Evolutionary conservation across 2,888 invertebrate genomes (phyloP), one percentile per base, ranked within the genome.

Genomic region (Apotomis betuletana): DNA sequence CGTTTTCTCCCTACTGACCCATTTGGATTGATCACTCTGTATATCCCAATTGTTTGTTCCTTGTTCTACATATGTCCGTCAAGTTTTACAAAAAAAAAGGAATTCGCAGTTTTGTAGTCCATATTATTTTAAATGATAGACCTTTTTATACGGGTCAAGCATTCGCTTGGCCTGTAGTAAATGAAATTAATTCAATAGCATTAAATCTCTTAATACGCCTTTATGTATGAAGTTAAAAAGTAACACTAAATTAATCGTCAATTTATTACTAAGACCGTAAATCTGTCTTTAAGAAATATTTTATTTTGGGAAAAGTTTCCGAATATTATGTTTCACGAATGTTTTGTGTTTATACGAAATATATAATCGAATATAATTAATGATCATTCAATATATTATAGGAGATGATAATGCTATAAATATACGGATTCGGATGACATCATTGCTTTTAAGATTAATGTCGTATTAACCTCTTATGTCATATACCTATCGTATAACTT

Each of bases 381-480:
- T 68, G 63, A 38, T 58, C 27, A 52, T 63, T 63, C 57, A 57
- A 68, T 63, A 62, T 49, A 52, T 72, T 59, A 63, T 49, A 36
- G 57, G 46, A 46, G 52, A 51, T 49, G 41, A 41, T 52, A 67
- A 59, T 67, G 52, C 41, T 46, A 72, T 67, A 57, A 55, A 63
- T 67, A 58, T n/a, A 68, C 12, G 27, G 46, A 63, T 52, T 58
- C 67, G 67, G n/a, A 67, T 72, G 62, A 72, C 67, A 72, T 72
- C 67, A 59, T 62, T 46, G 60, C 46, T 55, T 10, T 51, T 3
- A 38, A 63, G 62, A 72, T 72, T 72, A 62, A 72, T 72, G 62
- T 4, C 62, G 63, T 68, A 67, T 72, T 72, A 72, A 72, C 72
- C 72, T 63, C 57, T 12, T 12, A 52, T 67, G 72, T 72, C 62